A percentile compares a stretch with the other conserved stretches of the same genome.
Conservation (phyloP, 2,797 vertebrate species). For the Intellagama lesueurii region DNA sequence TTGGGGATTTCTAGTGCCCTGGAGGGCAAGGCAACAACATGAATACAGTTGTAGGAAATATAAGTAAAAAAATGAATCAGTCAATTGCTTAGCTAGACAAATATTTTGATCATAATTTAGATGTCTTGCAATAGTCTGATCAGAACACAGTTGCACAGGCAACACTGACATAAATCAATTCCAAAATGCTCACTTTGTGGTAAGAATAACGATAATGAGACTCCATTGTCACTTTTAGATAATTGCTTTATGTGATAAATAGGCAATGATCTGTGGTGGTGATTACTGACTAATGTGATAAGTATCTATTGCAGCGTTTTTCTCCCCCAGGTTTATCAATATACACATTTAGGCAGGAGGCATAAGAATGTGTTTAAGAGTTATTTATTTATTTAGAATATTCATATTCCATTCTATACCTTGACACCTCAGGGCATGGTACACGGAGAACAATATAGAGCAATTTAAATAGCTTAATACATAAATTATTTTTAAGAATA, state of each 20-base stretch:
- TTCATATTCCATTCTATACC: too few species aligned
- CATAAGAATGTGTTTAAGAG: background rate
- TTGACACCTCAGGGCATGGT: too few species aligned
- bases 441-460: too few species aligned
- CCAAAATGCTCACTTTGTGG: background rate
- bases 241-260: slow-evolving; percentile 18
- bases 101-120: background rate
- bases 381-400: too few species aligned
- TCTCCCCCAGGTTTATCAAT: background rate
- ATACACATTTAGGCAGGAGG: background rate
- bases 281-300: slow-evolving; percentile 11
- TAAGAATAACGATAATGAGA: slow-evolving; percentile 5
- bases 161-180: background rate
- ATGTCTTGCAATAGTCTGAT: background rate
- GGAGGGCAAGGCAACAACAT: slow-evolving; percentile 1
- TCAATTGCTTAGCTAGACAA: background rate
- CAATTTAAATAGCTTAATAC: too few species aligned
- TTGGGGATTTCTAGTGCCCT: background rate
- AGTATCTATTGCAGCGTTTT: background rate
- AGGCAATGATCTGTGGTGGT: background rate
- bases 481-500: too few species aligned
- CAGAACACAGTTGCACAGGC: background rate
- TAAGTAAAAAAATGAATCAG: slow-evolving; percentile 4
- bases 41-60: background rate
- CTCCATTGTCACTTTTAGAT: background rate